A percentile compares a stretch with the other conserved stretches of the same genome.
These are phyloP conservation scores for Hemaris fuciformis DNA, from an alignment of 2,888 invertebrate genomes.

Conservation along the genomic window DNA sequence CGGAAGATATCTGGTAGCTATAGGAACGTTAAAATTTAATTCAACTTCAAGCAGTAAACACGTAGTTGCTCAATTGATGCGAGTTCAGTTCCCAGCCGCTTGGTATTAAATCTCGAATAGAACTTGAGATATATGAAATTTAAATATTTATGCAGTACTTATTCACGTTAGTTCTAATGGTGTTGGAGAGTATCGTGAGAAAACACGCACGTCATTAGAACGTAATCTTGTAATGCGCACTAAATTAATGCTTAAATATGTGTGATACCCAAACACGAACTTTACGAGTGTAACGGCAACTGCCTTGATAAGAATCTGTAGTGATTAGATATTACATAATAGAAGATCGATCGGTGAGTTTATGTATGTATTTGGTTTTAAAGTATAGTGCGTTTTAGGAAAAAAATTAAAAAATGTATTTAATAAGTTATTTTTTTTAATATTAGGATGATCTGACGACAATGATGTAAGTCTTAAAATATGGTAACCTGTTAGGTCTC, in stretches of 20 bases:
- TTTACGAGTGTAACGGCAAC: not conserved
- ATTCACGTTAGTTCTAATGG: conserved; percentile 3
- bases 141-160: conserved; percentile 10
- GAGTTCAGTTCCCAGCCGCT: not conserved
- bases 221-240: not conserved
- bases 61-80: not conserved
- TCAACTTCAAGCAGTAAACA: not conserved
- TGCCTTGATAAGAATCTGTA: not conserved
- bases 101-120: not conserved
- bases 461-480: too few species aligned
- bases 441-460: too few species aligned
- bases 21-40: not conserved
- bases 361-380: not conserved
- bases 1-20: too few species aligned
- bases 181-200: conserved; percentile 1
- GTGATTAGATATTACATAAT: not conserved
- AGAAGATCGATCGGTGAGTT: not conserved
- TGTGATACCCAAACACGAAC: not conserved
- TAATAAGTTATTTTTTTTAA: too few species aligned
- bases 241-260: conserved; percentile 1
- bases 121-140: conserved; percentile 8
- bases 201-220: not conserved
- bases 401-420: too few species aligned
- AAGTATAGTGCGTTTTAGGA: not conserved
- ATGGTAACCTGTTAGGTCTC: too few species aligned